Base-by-base conservation (phyloP, 2,113 vertebrate species). In the Cynopterus brachyotis region DNA sequence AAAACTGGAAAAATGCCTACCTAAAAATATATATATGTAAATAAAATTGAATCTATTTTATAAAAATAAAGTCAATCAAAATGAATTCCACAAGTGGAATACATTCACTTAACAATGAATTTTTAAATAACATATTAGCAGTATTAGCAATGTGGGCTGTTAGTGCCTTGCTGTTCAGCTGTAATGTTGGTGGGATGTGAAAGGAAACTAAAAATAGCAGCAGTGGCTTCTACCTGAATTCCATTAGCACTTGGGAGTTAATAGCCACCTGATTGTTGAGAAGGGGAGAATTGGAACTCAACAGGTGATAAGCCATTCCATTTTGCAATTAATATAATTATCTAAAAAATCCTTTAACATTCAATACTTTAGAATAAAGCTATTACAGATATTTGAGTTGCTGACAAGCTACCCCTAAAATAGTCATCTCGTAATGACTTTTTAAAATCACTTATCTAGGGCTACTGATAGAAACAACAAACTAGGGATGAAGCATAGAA, bases 381-480 rank as follows among this genome's bases (percentile, higher is more conserved):
- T 84, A 73, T 96, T 94, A 87, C 28, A 40, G 82, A 42, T 66
- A 83, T 84, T n/a, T 80, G 69, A 94, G 59, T 70, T 62, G 17
- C 53, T 87, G 19, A n/a, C 69, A 89, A 96, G 47, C 70, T 70
- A 79, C 24, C 37, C 7, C 66, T 16, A 81, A 64, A 64, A 64
- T 10, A 84, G 32, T 82, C 60, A 84, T 94, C 35, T 73, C 9
- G 72, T 82, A 81, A 87, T 92, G 69, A 91, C 57, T 73, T 95
- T 87, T 35, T 28, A 15, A 81, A 95, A 59, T 92, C 67, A 72
- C 40, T 84, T 93, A 53, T 64, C 72, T 86, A 75, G 6, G 17
- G 30, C 67, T 97, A 94, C 35, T 64, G 84, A 81, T 81, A 67
- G 91, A 95, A 96, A 96, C 9, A 93, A 37, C 35, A 62, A 86